Base-by-base conservation (phyloP, 2,797 vertebrate species). In the Labroides dimidiatus region DNA sequence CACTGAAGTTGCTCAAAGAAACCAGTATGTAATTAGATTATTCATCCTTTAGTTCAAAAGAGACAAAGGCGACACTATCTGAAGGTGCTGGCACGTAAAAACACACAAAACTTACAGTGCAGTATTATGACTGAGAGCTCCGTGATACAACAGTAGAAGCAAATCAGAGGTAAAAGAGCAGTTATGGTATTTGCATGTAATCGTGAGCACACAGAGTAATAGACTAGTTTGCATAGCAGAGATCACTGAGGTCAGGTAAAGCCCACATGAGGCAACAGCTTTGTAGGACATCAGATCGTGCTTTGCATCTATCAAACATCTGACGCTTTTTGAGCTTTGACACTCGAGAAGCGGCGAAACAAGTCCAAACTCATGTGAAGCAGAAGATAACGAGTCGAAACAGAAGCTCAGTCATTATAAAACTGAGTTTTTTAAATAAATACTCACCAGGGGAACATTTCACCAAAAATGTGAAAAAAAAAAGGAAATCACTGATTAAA, bases 121-220 rank as follows among this genome's bases (percentile, higher is more conserved):
- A 59, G 39, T n/a, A 13, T 60, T 60, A 55, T 75, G 70, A 63
- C 49, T 55, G 43, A 67, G 52, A 70, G 27, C 42, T 24, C 37
- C 51, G 47, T 4, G 15, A 63, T 55, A 71, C 55, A 30, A 55
- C 48, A 27, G 41, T 54, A 64, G 48, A 56, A 54, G 47, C 62
- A 55, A 81, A 78, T 82, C 80, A 60, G 64, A 67, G 69, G 67
- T 53, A 68, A 68, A 76, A 74, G 76, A 86, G 75, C 87, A 81
- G 89, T 90, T 92, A 89, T 85, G 51, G 20, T 79, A 88, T 94
- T 93, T 93, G 90, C 90, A 93, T 90, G 65, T 76, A 86, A 84
- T 89, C 80, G 77, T 48, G 14, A 78, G 67, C 80, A 91, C 81
- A 84, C 89, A 92, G 89, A 91, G 59, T 75, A 75, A 85, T 72